Evolutionary conservation across 2,113 vertebrate genomes (phyloP).

Genomic region (Chlorocebus sabaeus): DNA sequence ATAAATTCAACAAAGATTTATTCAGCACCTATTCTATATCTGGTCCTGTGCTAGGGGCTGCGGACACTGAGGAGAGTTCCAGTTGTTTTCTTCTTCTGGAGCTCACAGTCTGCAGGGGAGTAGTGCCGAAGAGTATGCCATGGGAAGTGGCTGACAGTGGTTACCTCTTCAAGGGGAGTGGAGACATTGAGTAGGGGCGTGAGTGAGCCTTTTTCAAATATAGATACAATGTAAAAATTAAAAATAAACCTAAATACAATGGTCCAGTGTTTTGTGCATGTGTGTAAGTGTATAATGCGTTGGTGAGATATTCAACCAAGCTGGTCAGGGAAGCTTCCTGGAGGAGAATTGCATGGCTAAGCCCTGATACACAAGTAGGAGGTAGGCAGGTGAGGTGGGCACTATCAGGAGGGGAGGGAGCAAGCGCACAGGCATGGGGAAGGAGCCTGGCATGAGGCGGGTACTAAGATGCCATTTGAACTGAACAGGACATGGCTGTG

Average conservation of each 20-base stretch:
- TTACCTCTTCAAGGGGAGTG: not conserved
- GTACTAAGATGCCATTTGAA: accelerated
- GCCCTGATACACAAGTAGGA: not conserved
- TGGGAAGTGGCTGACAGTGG: not conserved
- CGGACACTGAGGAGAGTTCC: not conserved
- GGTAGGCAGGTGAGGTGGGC: not conserved
- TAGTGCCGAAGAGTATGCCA: not conserved
- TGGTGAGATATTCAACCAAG: not conserved
- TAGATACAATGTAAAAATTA: not conserved
- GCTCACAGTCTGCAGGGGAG: not conserved
- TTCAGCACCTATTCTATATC: not conserved
- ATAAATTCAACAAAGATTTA: not conserved
- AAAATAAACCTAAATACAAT: not conserved
- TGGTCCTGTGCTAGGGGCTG: not conserved
- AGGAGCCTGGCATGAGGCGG: not conserved
- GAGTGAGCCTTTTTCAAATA: not conserved
- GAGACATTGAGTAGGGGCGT: not conserved
- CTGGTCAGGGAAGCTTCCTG: not conserved
- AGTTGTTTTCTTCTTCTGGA: not conserved
- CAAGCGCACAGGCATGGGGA: not conserved
- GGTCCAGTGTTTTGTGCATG: not conserved
- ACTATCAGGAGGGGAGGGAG: not conserved
- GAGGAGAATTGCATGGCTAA: not conserved
- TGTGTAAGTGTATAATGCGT: not conserved
- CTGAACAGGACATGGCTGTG: not conserved